These are phyloP conservation scores for Sinonovacula constricta DNA, from an alignment of 1,140 invertebrate species.

Conservation along the genomic window DNA sequence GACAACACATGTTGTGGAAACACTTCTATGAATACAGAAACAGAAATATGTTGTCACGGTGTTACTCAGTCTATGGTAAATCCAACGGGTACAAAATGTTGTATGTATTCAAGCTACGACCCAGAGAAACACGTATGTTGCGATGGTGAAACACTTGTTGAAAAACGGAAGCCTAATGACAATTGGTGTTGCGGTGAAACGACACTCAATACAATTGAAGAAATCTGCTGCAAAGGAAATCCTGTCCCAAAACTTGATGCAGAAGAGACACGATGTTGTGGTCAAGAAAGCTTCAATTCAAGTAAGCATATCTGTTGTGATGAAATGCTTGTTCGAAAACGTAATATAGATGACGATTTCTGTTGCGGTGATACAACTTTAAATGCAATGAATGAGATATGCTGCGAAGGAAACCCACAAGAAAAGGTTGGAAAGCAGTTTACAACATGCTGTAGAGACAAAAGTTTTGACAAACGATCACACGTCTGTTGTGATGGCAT, in stretches of 20 bases:
- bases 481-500: constrained; percentile 28
- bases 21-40: constrained; percentile 39
- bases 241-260: constrained; percentile 20
- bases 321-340: constrained; percentile 15
- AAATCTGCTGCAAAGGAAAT: constrained; percentile 47
- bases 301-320: constrained; percentile 42
- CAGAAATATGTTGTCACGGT: constrained; percentile 41
- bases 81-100: constrained; percentile 54
- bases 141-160: constrained; percentile 5
- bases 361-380: constrained; percentile 42
- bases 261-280: constrained; percentile 33
- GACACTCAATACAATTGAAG: constrained; percentile 30
- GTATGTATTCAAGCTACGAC: constrained; percentile 28
- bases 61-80: too few relatives aligned
- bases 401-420: constrained; percentile 44
- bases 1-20: constrained; percentile 51
- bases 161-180: constrained; percentile 36
- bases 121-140: constrained; percentile 45
- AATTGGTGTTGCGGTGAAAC: constrained; percentile 49
- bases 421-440: constrained; percentile 33
- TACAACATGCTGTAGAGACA: constrained; percentile 40
- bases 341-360: constrained; percentile 24
- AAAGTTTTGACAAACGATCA: constrained; percentile 33
- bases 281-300: constrained; percentile 34
- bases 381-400: constrained; percentile 40